Base-by-base conservation (phyloP, 1,140 invertebrate genomes). In the Tenebrio molitor region DNA sequence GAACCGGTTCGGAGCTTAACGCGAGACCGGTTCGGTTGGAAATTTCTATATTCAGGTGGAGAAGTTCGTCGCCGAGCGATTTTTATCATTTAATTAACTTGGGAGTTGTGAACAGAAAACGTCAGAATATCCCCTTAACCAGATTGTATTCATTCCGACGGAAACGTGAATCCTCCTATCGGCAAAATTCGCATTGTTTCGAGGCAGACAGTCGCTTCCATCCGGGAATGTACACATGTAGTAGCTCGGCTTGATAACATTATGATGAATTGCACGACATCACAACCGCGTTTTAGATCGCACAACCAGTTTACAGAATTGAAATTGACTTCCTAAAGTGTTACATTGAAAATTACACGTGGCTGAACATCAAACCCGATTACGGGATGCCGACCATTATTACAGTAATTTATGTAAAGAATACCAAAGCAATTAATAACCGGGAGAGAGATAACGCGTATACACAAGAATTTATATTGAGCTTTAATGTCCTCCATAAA, bases 231-330 rank as follows among this genome's bases (percentile, higher is more conserved):
- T 71, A 71, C 69, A 39, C 58, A 64, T 71, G 53, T 71, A 41
- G 53, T 58, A 63, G 69, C 39, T 64, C 36, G 6, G 58, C 69
- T 64, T 64, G 69, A 71, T 71, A 71, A 71, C 58, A 71, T 50
- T 65, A 72, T 72, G 71, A 72, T 72, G 71, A 67, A 72, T 72
- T 42, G 71, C 71, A 42, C 46, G 64, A 53, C 39, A 67, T 58
- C 23, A 67, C 63, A 72, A 58, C 58, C 17, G 58, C 62, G 69
- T 71, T 71, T 29, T 58, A 63, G 69, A 71, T 71, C 46, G 41
- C 34, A 19, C 53, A 71, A 42, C 15, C 46, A 58, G 50, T 71
- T 71, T 63, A 53, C 63, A 17, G 63, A 72, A 72, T 71, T 72
- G 71, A 62, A 72, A 72, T 72, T 72, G 71, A 66, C 36, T 66